Percentiles rank a stretch among this genome's conserved stretches.
Evolutionary conservation across 2,888 invertebrate genomes (phyloP).

Genomic region (Carabus problematicus): DNA sequence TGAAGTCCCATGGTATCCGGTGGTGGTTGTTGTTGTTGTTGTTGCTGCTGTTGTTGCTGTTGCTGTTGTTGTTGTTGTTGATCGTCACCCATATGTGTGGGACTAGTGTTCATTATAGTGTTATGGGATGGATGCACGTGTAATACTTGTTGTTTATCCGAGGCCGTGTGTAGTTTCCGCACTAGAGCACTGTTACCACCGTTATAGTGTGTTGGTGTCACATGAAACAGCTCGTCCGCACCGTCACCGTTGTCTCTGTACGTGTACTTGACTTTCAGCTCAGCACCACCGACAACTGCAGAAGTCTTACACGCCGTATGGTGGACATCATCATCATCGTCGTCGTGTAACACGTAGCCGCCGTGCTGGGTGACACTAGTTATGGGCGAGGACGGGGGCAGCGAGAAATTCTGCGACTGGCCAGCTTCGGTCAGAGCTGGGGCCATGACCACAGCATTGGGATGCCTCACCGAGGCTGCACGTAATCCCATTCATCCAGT

Average conservation of each 20-base stretch:
- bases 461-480: slow-evolving; percentile 64
- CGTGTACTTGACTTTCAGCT: slow-evolving; percentile 40
- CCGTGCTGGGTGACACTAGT: slow-evolving; percentile 42
- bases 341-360: slow-evolving; percentile 39
- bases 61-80: slow-evolving; percentile 8
- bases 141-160: slow-evolving; percentile 50
- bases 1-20: slow-evolving; percentile 59
- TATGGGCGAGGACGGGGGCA: slow-evolving; percentile 52
- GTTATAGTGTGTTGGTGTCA: neutral
- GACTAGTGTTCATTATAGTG: slow-evolving; percentile 63
- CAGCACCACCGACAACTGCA: no score
- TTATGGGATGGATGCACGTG: slow-evolving; percentile 46
- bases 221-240: slow-evolving; percentile 23
- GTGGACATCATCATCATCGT: slow-evolving; percentile 47
- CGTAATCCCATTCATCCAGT: slow-evolving; percentile 63
- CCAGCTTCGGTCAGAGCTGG: slow-evolving; percentile 86
- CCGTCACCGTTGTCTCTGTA: slow-evolving; percentile 43
- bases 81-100: slow-evolving; percentile 66
- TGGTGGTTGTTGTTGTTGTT: neutral
- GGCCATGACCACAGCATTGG: slow-evolving; percentile 85
- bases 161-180: slow-evolving; percentile 50
- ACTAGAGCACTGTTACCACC: no score
- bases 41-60: slow-evolving; percentile 11
- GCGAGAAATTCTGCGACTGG: slow-evolving; percentile 61
- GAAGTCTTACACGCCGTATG: slow-evolving; percentile 50